A percentile compares a stretch with the other conserved stretches of the same genome.
These are phyloP conservation scores for Lysandra bellargus DNA, from an alignment of 2,888 invertebrate genomes.

Conservation along the genomic window DNA sequence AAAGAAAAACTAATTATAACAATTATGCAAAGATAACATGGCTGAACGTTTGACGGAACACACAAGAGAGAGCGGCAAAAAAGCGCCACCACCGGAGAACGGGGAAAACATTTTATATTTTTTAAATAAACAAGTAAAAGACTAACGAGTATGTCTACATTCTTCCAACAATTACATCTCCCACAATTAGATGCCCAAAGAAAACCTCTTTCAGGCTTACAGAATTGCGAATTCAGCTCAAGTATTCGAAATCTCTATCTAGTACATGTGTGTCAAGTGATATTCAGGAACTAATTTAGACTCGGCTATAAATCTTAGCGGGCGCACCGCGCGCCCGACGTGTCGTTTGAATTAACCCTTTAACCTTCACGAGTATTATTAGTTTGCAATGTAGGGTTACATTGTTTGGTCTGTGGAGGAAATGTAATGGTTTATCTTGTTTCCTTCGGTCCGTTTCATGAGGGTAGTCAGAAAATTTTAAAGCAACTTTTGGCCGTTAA, in stretches of 20 bases:
- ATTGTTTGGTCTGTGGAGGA: slow-evolving; percentile 10
- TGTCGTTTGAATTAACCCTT: slow-evolving; percentile 42
- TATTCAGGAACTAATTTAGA: slow-evolving; percentile 45
- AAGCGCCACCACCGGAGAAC: too few species aligned
- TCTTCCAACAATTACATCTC: background rate
- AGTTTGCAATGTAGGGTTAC: slow-evolving; percentile 25
- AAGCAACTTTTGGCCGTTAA: too few species aligned
- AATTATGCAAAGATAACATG: too few species aligned
- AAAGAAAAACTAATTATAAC: too few species aligned
- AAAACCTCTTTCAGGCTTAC: background rate
- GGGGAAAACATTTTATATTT: too few species aligned
- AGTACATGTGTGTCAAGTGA: slow-evolving; percentile 39
- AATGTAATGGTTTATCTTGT: slow-evolving; percentile 1
- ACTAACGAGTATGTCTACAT: too few species aligned
- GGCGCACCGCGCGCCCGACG: slow-evolving; percentile 34
- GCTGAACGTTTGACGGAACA: too few species aligned
- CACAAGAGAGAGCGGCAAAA: too few species aligned
- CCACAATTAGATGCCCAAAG: background rate
- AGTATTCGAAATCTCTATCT: slow-evolving; percentile 29
- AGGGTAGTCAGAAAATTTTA: too few species aligned
- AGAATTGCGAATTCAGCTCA: background rate
- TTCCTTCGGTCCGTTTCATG: background rate
- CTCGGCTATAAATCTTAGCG: slow-evolving; percentile 44
- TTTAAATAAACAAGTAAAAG: too few species aligned
- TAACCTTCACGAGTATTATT: slow-evolving; percentile 33